phyloP scores from a whole-genome alignment of 2,888 invertebrate species.

The Folsomia manolachei region DNA sequence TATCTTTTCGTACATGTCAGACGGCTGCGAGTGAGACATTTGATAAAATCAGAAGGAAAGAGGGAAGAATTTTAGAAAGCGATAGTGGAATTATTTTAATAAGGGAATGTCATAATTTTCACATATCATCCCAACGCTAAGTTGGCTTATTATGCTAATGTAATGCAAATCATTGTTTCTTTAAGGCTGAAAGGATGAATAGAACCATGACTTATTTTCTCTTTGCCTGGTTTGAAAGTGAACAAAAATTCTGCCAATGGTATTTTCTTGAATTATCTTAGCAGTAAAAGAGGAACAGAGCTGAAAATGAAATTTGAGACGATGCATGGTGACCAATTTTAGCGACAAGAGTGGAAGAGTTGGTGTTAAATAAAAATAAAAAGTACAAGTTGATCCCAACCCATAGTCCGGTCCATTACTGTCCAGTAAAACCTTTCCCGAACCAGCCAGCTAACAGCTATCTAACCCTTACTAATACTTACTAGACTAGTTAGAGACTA shows the following conservation, averaged over 20 bases:
- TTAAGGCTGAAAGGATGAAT: conserved; percentile 1
- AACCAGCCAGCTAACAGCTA: neutral
- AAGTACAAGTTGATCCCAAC: neutral
- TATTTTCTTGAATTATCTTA: too few relatives aligned
- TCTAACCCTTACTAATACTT: too few relatives aligned
- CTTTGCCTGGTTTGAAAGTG: neutral
- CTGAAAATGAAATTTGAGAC: conserved; percentile 17
- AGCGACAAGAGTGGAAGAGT: conserved; percentile 8
- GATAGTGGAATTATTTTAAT: conserved; percentile 41
- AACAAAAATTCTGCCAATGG: neutral
- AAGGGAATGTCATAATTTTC: conserved; percentile 39
- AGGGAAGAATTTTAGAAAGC: conserved; percentile 16
- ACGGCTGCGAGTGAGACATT: neutral
- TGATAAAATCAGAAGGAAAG: conserved; percentile 17
- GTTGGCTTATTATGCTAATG: conserved; percentile 47
- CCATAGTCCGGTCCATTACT: neutral
- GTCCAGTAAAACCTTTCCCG: neutral
- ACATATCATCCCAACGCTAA: conserved; percentile 41
- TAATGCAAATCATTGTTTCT: conserved; percentile 43
- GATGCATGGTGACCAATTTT: conserved; percentile 16
- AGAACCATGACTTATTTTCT: neutral
- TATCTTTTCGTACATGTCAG: neutral
- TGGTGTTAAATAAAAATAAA: neutral
- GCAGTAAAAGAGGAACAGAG: neutral
- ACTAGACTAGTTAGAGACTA: too few relatives aligned